Percentiles rank a stretch among this genome's conserved stretches.
Conservation (phyloP, 2,888 invertebrate genomes). For the Exocentrus adspersus region DNA sequence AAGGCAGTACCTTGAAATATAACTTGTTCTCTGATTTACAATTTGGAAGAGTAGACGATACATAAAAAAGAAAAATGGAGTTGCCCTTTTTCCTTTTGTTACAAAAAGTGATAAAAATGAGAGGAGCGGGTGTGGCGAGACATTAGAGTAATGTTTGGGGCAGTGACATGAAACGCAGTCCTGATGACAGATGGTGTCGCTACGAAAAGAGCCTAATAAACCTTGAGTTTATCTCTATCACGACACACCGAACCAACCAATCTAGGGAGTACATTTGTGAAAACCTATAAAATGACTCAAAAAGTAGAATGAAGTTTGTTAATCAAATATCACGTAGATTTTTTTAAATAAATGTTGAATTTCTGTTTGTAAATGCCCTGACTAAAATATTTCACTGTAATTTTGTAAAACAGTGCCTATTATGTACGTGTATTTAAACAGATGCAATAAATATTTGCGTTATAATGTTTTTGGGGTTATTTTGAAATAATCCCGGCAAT, state of each 20-base stretch:
- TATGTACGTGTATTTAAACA: no score
- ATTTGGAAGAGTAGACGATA: not conserved
- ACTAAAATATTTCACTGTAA: no score
- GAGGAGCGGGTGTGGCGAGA: constrained; percentile 8
- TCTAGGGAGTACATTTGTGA: constrained; percentile 5
- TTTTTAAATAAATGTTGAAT: no score
- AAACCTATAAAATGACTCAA: constrained; percentile 14
- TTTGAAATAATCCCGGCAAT: no score
- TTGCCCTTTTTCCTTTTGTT: not conserved
- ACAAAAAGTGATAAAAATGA: constrained; percentile 7
- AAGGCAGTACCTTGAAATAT: not conserved
- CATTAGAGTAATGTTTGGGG: constrained; percentile 21
- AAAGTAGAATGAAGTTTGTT: constrained; percentile 6
- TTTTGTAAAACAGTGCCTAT: no score
- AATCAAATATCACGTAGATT: no score
- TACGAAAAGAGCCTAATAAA: constrained; percentile 22
- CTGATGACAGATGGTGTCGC: constrained; percentile 19
- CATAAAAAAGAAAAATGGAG: not conserved
- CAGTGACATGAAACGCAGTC: constrained; percentile 18
- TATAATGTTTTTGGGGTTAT: no score
- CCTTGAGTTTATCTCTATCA: constrained; percentile 23
- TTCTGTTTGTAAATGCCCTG: no score
- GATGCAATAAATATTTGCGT: no score
- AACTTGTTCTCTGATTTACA: not conserved
- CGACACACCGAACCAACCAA: constrained; percentile 17